Evolutionary conservation across 2,113 vertebrate species (phyloP).

Genomic region (Poecile atricapillus): DNA sequence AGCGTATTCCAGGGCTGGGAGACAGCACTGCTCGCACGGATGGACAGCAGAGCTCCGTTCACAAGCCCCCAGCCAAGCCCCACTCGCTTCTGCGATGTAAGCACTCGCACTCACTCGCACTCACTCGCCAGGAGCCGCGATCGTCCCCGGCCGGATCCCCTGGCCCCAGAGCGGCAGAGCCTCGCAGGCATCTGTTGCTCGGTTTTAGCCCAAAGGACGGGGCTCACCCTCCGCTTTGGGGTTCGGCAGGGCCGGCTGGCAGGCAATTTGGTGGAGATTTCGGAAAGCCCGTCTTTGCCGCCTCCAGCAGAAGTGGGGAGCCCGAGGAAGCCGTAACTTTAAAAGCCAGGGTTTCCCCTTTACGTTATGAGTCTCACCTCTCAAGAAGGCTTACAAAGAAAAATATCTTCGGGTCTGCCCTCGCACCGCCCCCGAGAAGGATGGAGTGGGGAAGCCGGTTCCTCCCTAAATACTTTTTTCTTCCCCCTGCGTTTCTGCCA

Average conservation of each 20-base stretch:
- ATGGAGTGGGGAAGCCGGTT: not conserved
- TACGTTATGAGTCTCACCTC: not conserved
- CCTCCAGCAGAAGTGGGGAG: not conserved
- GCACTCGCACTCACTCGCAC: not conserved
- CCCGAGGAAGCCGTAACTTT: constrained; percentile 26
- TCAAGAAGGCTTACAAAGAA: constrained; percentile 40
- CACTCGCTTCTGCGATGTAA: fast-evolving
- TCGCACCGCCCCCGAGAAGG: not conserved
- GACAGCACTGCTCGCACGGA: not conserved
- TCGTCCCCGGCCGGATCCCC: not conserved
- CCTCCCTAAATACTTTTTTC: not conserved
- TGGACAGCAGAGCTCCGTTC: not conserved
- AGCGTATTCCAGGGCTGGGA: constrained; percentile 1
- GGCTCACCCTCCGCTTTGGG: not conserved
- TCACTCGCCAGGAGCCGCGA: not conserved
- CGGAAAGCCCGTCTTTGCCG: not conserved
- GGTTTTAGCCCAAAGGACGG: not conserved
- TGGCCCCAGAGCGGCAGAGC: not conserved
- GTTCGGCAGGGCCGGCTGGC: not conserved
- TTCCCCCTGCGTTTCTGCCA: not conserved
- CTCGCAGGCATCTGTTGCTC: not conserved
- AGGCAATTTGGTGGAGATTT: not conserved
- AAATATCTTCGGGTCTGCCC: not conserved
- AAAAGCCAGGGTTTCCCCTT: constrained; percentile 1
- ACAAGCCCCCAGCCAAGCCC: not conserved